Evolutionary conservation across 2,888 invertebrate species (phyloP).

Genomic region (Oxycera nigricornis): DNA sequence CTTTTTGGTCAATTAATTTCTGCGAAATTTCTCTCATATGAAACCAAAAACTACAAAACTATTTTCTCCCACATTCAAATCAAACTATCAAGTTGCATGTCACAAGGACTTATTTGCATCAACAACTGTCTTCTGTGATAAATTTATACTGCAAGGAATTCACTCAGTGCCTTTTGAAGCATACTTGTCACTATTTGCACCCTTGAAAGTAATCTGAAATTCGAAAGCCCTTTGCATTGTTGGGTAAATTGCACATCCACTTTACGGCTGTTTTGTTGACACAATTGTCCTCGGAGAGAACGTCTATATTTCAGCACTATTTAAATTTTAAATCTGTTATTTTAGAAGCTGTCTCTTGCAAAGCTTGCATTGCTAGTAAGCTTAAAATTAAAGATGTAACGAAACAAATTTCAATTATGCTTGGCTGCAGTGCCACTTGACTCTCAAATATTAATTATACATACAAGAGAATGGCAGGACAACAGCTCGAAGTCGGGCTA

Average conservation of each 20-base stretch:
- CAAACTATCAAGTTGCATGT: too few relatives aligned
- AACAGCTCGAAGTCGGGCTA: not conserved
- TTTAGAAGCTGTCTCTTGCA: not conserved
- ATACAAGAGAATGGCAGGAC: constrained; percentile 16
- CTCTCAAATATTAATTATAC: constrained; percentile 32
- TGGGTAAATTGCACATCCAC: constrained; percentile 31
- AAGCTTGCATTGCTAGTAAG: not conserved
- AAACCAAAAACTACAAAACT: too few relatives aligned
- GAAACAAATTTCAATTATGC: constrained; percentile 31
- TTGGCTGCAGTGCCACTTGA: constrained; percentile 3
- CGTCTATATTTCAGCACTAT: constrained; percentile 17
- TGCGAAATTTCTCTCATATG: too few relatives aligned
- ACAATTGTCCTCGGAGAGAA: constrained; percentile 18
- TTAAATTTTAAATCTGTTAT: constrained; percentile 22
- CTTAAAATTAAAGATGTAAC: not conserved
- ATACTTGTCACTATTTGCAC: constrained; percentile 32
- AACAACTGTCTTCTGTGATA: not conserved
- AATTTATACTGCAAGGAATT: constrained; percentile 4
- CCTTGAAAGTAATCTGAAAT: constrained; percentile 33
- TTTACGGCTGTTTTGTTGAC: constrained; percentile 33
- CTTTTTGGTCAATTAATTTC: too few relatives aligned
- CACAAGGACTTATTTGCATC: not conserved
- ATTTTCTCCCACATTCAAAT: too few relatives aligned
- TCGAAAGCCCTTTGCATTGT: constrained; percentile 27
- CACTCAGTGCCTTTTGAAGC: constrained; percentile 17